Evolutionary conservation across 2,797 vertebrate genomes (phyloP).

Genomic region (Rhinatrema bivittatum): DNA sequence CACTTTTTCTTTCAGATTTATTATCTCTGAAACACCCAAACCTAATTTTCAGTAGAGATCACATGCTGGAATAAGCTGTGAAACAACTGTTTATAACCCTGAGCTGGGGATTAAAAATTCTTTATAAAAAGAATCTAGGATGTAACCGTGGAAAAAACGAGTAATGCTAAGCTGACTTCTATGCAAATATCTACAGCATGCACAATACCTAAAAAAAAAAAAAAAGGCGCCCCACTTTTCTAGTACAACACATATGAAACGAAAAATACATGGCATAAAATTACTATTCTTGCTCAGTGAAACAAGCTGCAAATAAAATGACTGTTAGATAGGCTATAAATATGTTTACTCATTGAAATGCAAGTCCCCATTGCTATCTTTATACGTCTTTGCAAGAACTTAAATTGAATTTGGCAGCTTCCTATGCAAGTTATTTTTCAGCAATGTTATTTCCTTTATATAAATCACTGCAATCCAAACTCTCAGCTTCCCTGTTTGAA

Average conservation of each 20-base stretch:
- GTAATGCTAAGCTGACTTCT: too few relatives aligned
- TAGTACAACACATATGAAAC: conserved; percentile 19
- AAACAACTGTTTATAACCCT: conserved; percentile 12
- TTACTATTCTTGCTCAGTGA: conserved; percentile 11
- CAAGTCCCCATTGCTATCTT: conserved; percentile 8
- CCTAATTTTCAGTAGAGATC: conserved; percentile 12
- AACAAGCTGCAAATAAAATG: conserved; percentile 4
- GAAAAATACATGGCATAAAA: conserved; percentile 29
- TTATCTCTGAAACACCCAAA: conserved; percentile 22
- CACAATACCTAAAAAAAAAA: conserved; percentile 28
- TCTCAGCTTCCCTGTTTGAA: conserved; percentile 12
- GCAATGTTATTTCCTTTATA: conserved; percentile 20
- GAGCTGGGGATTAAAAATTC: conserved; percentile 14
- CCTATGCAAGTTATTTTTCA: conserved; percentile 16
- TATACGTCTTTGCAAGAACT: conserved; percentile 16
- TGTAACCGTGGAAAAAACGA: conserved; percentile 14
- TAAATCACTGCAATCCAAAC: conserved; percentile 21
- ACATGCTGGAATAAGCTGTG: conserved; percentile 17
- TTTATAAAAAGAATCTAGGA: not conserved
- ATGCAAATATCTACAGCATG: not conserved
- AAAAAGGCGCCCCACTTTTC: conserved; percentile 29
- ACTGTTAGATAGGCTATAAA: conserved; percentile 8
- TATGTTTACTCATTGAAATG: not conserved
- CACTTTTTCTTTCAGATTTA: too few relatives aligned
- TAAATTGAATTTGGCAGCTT: not conserved